phyloP scores from a whole-genome alignment of 2,888 invertebrate species.

The Hanleya hanleyi region DNA sequence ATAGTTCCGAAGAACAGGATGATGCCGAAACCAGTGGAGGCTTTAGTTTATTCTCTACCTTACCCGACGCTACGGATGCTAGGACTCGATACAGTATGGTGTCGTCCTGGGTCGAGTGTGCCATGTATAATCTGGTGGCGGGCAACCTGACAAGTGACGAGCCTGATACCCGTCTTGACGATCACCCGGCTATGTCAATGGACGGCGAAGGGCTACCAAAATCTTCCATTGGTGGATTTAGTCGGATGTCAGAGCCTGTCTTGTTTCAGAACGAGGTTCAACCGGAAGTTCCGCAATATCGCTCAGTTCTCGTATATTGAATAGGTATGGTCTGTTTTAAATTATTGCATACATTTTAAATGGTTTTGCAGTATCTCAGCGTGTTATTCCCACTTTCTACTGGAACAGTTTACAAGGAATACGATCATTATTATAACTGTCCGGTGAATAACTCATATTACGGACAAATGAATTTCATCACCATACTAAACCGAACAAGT shows the following conservation, averaged over 20 bases:
- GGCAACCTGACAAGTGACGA: background rate
- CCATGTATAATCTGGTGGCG: background rate
- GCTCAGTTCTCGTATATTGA: background rate
- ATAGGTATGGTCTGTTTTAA: too few relatives aligned
- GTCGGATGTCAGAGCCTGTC: background rate
- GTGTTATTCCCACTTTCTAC: too few relatives aligned
- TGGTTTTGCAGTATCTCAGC: too few relatives aligned
- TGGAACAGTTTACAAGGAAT: too few relatives aligned
- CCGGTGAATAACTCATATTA: too few relatives aligned
- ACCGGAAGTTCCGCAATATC: background rate
- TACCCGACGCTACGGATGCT: background rate
- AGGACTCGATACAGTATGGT: background rate
- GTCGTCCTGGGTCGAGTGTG: background rate
- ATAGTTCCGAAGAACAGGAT: background rate
- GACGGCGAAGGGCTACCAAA: background rate
- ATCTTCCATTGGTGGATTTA: background rate
- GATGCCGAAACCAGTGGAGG: background rate
- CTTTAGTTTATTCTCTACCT: background rate
- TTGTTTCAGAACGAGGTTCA: conserved; percentile 5
- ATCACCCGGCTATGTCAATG: background rate
- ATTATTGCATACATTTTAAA: too few relatives aligned
- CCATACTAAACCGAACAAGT: too few relatives aligned
- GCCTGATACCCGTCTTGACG: background rate
- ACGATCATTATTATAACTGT: too few relatives aligned
- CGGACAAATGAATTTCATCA: too few relatives aligned